Conservation (phyloP, 2,113 vertebrate genomes). For the Agapornis roseicollis region DNA sequence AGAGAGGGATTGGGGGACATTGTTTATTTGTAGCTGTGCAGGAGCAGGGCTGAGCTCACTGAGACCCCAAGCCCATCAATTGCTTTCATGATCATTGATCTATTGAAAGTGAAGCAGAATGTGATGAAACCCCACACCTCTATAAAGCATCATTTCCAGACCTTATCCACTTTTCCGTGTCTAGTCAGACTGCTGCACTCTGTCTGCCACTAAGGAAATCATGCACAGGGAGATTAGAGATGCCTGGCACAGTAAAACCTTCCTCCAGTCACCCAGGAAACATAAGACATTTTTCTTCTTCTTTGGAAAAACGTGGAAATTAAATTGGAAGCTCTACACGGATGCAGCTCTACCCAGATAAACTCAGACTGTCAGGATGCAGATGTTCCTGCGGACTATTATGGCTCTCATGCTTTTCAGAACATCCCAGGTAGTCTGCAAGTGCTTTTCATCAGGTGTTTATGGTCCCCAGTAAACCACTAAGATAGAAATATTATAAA, state of each 20-base stretch:
- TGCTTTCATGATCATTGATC: neutral
- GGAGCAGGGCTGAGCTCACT: neutral
- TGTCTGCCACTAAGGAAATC: slow-evolving; percentile 14
- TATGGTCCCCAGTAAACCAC: neutral
- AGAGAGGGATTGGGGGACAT: neutral
- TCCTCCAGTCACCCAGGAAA: slow-evolving; percentile 44
- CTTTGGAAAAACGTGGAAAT: slow-evolving; percentile 33
- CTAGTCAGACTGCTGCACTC: neutral
- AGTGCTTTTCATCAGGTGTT: slow-evolving; percentile 8
- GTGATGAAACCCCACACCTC: neutral
- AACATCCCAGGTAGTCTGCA: slow-evolving; percentile 13
- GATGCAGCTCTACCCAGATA: slow-evolving; percentile 1
- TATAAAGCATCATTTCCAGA: neutral
- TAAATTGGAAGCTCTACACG: slow-evolving; percentile 7
- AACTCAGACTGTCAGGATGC: slow-evolving; percentile 36
- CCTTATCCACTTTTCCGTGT: neutral
- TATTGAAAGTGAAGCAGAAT: neutral
- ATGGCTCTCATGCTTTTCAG: neutral
- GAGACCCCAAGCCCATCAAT: neutral
- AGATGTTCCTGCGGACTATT: slow-evolving; percentile 25
- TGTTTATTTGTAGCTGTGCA: neutral
- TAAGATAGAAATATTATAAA: slow-evolving; percentile 9
- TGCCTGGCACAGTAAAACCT: slow-evolving; percentile 19
- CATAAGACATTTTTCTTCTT: slow-evolving; percentile 2
- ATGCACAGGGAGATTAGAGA: slow-evolving; percentile 6